phyloP scores from a whole-genome alignment of 2,797 vertebrate species.

The Sebastes cheni region DNA sequence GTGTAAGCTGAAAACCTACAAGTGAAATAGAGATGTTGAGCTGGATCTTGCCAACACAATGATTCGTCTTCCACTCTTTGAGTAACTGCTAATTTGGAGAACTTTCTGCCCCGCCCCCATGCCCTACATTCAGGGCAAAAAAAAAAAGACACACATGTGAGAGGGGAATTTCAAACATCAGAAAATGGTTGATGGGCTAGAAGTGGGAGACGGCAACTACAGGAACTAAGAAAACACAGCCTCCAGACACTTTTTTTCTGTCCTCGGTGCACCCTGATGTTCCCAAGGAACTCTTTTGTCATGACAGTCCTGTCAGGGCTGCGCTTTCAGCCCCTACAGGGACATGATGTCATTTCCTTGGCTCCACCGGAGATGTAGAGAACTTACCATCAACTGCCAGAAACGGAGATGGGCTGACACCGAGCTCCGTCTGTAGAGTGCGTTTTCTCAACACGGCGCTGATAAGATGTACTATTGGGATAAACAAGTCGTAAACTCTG shows the following conservation, averaged over 20 bases:
- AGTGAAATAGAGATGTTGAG: constrained; percentile 68
- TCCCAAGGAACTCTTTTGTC: constrained; percentile 75
- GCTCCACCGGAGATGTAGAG: constrained; percentile 60
- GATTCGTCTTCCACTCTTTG: constrained; percentile 62
- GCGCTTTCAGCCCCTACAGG: constrained; percentile 64
- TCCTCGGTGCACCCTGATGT: constrained; percentile 59
- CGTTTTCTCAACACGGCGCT: constrained; percentile 48
- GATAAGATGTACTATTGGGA: constrained; percentile 38
- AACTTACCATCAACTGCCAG: constrained; percentile 68
- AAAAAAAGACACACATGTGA: constrained; percentile 52
- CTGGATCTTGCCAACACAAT: constrained; percentile 67
- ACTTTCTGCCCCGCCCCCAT: constrained; percentile 59
- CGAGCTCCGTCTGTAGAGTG: constrained; percentile 27
- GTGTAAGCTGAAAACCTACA: constrained; percentile 67
- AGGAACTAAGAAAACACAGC: constrained; percentile 65
- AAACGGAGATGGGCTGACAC: constrained; percentile 39
- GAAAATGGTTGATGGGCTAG: constrained; percentile 65
- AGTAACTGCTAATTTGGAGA: constrained; percentile 73
- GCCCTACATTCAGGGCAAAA: constrained; percentile 64
- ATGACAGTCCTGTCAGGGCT: constrained; percentile 78
- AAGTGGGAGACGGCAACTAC: constrained; percentile 51
- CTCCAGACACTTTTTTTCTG: constrained; percentile 52
- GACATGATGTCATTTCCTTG: constrained; percentile 79
- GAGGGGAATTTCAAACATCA: constrained; percentile 67
- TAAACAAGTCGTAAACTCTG: constrained; percentile 29